Base-by-base conservation (phyloP, 1,140 invertebrate genomes). In the Micrasema minimum region DNA sequence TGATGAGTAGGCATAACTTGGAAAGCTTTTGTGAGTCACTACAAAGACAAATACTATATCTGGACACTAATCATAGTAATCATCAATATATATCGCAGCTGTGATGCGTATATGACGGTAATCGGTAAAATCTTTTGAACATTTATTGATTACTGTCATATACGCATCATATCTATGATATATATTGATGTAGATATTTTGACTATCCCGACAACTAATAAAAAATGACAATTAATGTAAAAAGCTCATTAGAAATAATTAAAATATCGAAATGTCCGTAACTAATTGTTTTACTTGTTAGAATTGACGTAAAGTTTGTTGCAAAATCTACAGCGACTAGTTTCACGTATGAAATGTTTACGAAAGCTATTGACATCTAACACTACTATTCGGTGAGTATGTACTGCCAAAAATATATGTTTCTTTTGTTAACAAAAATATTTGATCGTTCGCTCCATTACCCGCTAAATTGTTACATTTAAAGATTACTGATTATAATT, bases 341-440 rank as follows among this genome's bases (percentile, higher is more conserved):
- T 20, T 38, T 31, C 7, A 22, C 20, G 14, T 55, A 59, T 20
- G 35, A 55, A 55, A 31, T 43, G 50, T 53, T 53, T 59, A 59
- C 14, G 59, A 64, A 46, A 64, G 43, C 59, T 64, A 64, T 14
- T n/a, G 23, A 57, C 35, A 51, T 22, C 22, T 31, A 31, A 31
- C 3, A 31, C 46, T 45, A 14, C 20, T 55, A 31, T 14, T 46
- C 41, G 31, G 45, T 11, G 59, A 64, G 26, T 45, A 64, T 31
- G 41, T 45, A 26, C 41, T 64, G 59, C 59, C 59, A 64, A 64
- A 64, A 64, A 64, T 64, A 64, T 64, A 64, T 59, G 43, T 64
- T n/a, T 64, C 22, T 46, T 64, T 14, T 26, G 41, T 46, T 64
- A 16, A 48, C 59, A 64, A 64, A 64, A 64, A 64, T 64, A 64